Base-by-base conservation (phyloP, 1,140 invertebrate species). In the Bombus sylvicola region DNA sequence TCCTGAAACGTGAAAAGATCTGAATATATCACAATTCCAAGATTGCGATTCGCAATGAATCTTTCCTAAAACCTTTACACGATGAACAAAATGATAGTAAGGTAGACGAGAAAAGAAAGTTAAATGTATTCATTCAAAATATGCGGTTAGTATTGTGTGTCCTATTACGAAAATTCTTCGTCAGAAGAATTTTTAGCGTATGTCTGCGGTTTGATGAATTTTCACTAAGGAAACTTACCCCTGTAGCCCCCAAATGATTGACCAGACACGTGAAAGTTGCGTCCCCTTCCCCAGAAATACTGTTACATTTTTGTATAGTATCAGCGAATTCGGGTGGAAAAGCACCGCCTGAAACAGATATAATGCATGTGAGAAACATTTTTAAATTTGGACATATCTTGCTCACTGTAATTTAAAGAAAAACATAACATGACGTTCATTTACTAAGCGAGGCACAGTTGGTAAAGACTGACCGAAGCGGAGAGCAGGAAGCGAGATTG, bases 201-300 rank as follows among this genome's bases (percentile, higher is more conserved):
- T 43, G 41, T 53, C 41, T 66, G 53, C 28, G 13, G 18, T 64
- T 64, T 43, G 83, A 47, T 47, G 18, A 53, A 53, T 53, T 53
- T 53, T 53, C 18, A 53, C 6, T 53, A 53, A 76, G 76, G 81
- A 3, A 91, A 96, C 97, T 97, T 96, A 98, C 98, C 96, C 98
- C 98, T 97, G 95, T 98, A 98, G 92, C 97, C 97, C 73, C 98
- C 98, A 98, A 96, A 95, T 98, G 97, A 90, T 97, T 96, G 59
- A 99, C 98, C 91, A 98, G 96, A 95, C 98, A 99, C 92, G 97
- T 97, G 93, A 99, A 98, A 75, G 97, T 97, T 69, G 98, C 98
- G 94, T 98, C 98, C 92, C 98, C 96, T 85, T n/a, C n/a, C 98
- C 98, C 71, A 98, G 96, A 82, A 98, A 96, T 68, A 98, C 96